Evolutionary conservation across 2,113 vertebrate species (phyloP), one percentile per base, ranked within the genome.

Genomic region (Chloroceryle aenea): DNA sequence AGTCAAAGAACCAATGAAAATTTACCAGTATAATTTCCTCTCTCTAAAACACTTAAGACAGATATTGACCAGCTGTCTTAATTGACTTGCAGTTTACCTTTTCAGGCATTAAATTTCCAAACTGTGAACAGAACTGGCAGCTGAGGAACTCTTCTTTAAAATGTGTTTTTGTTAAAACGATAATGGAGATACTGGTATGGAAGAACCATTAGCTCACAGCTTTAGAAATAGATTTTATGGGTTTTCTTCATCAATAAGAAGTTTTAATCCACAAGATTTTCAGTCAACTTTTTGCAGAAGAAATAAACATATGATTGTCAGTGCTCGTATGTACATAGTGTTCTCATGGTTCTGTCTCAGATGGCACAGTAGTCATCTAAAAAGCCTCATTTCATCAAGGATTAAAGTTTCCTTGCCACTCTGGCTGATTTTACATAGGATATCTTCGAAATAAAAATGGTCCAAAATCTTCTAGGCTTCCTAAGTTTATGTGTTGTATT

Each of bases 41-140:
- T 96, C 68, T 75, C 58, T 93, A 92, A 93, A 98, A 90, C 45
- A 97, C 17, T 40, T 40, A 95, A 93, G 80, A 47, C 34, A 94
- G 91, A 94, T 97, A 97, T 95, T 97, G 92, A 97, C 86, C 92
- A 92, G 58, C 55, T 92, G 40, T 91, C 85, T 84, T 95, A 97
- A 94, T 34, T 91, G 87, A 92, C 89, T 95, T 36, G 26, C 9
- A 5, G 71, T 94, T 96, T 89, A 68, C 52, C 73, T 97, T 95
- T 75, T 93, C 67, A 77, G 52, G 71, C 69, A 82, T 87, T 85
- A 87, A 40, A 48, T 83, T 91, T 93, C 76, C 79, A 93, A 80
- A 87, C 48, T 66, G 23, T 47, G 75, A 74, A 90, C 17, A 94
- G 45, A 94, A 86, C 52, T 93, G 50, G 69, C 67, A 94, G n/a